Conservation (phyloP, 2,888 invertebrate species). For the Drosophila peninsularis region DNA sequence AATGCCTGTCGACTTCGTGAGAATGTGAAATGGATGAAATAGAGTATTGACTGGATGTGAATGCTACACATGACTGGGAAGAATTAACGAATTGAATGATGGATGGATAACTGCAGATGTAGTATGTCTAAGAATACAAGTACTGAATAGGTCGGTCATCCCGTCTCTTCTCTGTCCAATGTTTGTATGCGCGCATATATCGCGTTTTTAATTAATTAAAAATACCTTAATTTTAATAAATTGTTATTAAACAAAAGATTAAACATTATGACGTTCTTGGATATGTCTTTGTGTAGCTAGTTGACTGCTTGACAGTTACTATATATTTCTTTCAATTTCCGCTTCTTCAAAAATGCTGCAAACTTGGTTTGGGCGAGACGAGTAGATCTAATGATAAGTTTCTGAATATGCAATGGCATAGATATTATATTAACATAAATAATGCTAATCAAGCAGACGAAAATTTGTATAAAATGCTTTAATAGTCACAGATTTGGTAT, state of each 20-base stretch:
- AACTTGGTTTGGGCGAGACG: conserved; percentile 53
- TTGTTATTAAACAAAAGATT: conserved; percentile 1
- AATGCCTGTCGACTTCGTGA: too few species aligned
- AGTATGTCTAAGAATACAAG: too few species aligned
- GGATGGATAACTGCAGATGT: too few species aligned
- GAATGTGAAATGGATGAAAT: too few species aligned
- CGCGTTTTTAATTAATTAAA: background rate
- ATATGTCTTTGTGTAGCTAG: conserved; percentile 2
- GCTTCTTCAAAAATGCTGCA: conserved; percentile 25
- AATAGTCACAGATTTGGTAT: conserved; percentile 27
- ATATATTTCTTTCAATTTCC: conserved; percentile 41
- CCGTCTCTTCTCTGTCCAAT: too few species aligned
- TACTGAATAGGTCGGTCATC: too few species aligned
- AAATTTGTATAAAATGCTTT: conserved; percentile 40
- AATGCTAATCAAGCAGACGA: conserved; percentile 32
- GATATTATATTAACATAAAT: conserved; percentile 46
- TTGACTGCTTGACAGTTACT: conserved; percentile 31
- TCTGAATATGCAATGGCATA: background rate
- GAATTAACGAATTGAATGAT: too few species aligned
- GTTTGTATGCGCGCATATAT: too few species aligned
- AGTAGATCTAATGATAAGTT: conserved; percentile 30
- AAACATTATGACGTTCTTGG: conserved; percentile 31
- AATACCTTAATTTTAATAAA: background rate
- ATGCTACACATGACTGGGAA: too few species aligned
- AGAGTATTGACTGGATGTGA: too few species aligned